Percentiles rank a stretch among this genome's conserved stretches.
Conservation (phyloP, 2,888 invertebrate genomes). For the Argyresthia albistria region DNA sequence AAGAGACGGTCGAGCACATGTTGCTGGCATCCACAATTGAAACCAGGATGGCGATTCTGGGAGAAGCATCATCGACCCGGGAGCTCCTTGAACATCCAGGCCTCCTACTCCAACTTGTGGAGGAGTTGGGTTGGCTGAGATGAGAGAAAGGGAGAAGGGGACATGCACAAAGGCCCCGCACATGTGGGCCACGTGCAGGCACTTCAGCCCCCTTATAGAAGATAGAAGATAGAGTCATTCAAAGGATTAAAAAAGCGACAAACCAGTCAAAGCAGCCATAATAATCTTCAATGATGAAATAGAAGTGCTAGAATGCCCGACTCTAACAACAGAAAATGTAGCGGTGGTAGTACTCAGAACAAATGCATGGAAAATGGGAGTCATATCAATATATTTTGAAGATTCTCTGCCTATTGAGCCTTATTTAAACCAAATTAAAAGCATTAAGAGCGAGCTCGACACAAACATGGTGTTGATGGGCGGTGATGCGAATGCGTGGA, state of each 20-base stretch:
- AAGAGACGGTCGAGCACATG: too few species aligned
- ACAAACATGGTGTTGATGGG: background rate
- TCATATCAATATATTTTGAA: conserved; percentile 6
- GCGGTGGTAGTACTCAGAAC: background rate
- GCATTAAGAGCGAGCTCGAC: background rate
- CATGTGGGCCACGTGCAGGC: too few species aligned
- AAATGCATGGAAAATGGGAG: background rate
- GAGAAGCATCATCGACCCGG: too few species aligned
- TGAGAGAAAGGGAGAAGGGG: too few species aligned
- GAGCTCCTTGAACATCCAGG: too few species aligned
- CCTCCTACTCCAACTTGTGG: too few species aligned
- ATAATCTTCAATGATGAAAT: background rate
- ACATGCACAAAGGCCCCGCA: too few species aligned
- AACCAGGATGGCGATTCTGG: too few species aligned
- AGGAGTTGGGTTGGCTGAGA: too few species aligned
- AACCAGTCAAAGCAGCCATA: conserved; percentile 7
- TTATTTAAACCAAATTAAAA: background rate
- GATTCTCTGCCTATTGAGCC: conserved; percentile 5
- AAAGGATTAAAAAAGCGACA: background rate
- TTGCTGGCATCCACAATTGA: too few species aligned
- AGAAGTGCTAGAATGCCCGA: background rate
- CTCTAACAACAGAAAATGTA: conserved; percentile 1
- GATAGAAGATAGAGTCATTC: background rate
- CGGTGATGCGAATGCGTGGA: conserved; percentile 6
- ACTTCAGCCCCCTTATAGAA: too few species aligned